Evolutionary conservation across 1,140 invertebrate genomes (phyloP).

Genomic region (Andrena cerasifolii): DNA sequence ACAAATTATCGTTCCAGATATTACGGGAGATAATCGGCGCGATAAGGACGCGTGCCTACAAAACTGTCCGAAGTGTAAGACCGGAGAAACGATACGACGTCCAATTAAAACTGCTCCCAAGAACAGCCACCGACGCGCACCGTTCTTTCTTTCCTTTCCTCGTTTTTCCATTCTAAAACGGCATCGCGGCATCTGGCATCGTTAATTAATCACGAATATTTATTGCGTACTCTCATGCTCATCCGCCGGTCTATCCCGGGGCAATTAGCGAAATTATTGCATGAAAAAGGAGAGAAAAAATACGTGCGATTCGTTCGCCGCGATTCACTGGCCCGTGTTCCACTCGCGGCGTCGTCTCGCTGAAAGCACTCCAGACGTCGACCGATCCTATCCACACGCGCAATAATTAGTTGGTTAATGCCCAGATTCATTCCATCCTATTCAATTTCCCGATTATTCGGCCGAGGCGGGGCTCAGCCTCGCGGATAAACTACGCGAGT

Average conservation of each 20-base stretch:
- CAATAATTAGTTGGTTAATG: conserved; percentile 69
- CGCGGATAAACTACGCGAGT: too few relatives aligned
- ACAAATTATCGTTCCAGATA: conserved; percentile 48
- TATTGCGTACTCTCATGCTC: conserved; percentile 68
- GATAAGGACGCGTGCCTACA: conserved; percentile 47
- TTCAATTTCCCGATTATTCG: conserved; percentile 58
- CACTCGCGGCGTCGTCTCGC: conserved; percentile 46
- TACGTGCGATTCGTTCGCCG: conserved; percentile 59
- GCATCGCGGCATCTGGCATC: conserved; percentile 51
- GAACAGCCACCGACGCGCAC: conserved; percentile 15
- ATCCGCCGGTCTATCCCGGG: conserved; percentile 40
- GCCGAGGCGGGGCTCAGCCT: too few relatives aligned
- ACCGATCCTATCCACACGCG: conserved; percentile 42
- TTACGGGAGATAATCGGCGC: conserved; percentile 19
- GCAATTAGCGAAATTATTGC: conserved; percentile 72
- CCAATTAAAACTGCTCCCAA: conserved; percentile 66
- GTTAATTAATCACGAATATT: conserved; percentile 72
- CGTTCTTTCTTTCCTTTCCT: conserved; percentile 17
- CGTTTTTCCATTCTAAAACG: conserved; percentile 30
- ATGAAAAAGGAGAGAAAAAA: conserved; percentile 54
- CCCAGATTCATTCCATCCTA: conserved; percentile 33
- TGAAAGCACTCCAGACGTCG: conserved; percentile 55
- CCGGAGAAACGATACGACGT: conserved; percentile 42
- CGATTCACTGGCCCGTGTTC: conserved; percentile 53
- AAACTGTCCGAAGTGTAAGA: conserved; percentile 52